A percentile compares a stretch with the other conserved stretches of the same genome.
phyloP scores from a whole-genome alignment of 2,113 vertebrate species.

The Clarias gariepinus region DNA sequence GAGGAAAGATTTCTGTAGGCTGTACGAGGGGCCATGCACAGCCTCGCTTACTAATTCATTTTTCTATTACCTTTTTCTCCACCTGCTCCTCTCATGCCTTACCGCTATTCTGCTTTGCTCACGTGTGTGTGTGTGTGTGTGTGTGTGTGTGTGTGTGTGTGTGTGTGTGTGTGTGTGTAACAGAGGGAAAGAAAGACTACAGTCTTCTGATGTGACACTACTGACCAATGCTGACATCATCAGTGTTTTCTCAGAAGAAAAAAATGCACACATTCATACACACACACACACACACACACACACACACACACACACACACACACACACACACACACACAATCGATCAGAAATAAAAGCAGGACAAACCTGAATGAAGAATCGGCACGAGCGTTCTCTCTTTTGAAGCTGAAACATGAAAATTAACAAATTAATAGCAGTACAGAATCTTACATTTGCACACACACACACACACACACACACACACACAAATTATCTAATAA shows the following conservation, averaged over 20 bases:
- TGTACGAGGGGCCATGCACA: neutral
- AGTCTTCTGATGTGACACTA: slow-evolving; percentile 48
- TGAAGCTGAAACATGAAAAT: slow-evolving; percentile 52
- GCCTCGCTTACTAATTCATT: slow-evolving; percentile 19
- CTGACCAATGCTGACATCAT: slow-evolving; percentile 54
- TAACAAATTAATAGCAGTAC: slow-evolving; percentile 12
- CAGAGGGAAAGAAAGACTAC: too few relatives aligned
- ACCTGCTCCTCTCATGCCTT: slow-evolving; percentile 44
- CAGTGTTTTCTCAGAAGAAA: slow-evolving; percentile 48
- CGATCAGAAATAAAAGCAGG: neutral
- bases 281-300: slow-evolving; percentile 31
- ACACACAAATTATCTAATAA: slow-evolving; percentile 17
- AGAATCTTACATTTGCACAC: slow-evolving; percentile 23
- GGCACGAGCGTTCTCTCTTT: slow-evolving; percentile 52
- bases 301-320: slow-evolving; percentile 25
- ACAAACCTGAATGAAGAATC: slow-evolving; percentile 54
- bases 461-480: neutral
- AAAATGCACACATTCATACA: slow-evolving; percentile 43
- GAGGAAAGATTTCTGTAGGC: neutral
- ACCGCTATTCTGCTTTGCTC: slow-evolving; percentile 24
- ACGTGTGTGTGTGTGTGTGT: neutral
- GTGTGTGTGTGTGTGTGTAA: slow-evolving; percentile 44
- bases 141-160: slow-evolving; percentile 24
- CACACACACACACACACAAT: neutral
- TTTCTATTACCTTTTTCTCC: slow-evolving; percentile 37